Conservation (phyloP, 1,140 invertebrate genomes). For the Octopus bimaculoides region DNA sequence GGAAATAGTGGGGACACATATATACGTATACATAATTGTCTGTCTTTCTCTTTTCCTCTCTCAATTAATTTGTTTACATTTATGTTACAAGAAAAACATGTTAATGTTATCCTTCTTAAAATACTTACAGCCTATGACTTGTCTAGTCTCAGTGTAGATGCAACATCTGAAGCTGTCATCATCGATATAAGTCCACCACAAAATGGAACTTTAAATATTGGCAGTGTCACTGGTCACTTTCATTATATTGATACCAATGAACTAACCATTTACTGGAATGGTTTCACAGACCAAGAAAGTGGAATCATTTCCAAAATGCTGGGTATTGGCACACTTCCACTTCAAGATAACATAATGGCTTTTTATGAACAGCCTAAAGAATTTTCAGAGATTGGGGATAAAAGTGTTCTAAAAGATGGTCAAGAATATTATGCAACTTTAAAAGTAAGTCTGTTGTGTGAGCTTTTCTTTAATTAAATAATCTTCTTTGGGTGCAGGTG, state of each 20-base stretch:
- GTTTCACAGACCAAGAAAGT: background rate
- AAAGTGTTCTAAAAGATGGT: conserved; percentile 18
- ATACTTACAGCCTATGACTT: background rate
- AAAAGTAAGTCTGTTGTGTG: conserved; percentile 14
- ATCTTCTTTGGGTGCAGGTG: conserved; percentile 72
- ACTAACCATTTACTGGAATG: background rate
- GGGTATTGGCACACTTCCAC: background rate
- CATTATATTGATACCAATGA: background rate
- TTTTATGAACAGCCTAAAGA: background rate
- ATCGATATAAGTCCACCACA: background rate
- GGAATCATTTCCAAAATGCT: background rate
- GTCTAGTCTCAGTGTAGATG: background rate
- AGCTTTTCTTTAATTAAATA: conserved; percentile 90
- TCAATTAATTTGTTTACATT: no score
- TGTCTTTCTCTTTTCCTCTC: no score
- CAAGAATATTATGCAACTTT: conserved; percentile 17
- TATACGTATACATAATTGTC: no score
- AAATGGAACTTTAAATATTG: background rate
- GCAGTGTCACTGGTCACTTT: background rate
- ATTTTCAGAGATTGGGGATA: background rate
- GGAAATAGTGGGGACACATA: no score
- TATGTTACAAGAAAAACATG: no score
- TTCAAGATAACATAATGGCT: background rate
- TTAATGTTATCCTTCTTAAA: background rate
- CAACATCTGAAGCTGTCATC: background rate